phyloP scores from a whole-genome alignment of 2,113 vertebrate species.

The Daboia siamensis region DNA sequence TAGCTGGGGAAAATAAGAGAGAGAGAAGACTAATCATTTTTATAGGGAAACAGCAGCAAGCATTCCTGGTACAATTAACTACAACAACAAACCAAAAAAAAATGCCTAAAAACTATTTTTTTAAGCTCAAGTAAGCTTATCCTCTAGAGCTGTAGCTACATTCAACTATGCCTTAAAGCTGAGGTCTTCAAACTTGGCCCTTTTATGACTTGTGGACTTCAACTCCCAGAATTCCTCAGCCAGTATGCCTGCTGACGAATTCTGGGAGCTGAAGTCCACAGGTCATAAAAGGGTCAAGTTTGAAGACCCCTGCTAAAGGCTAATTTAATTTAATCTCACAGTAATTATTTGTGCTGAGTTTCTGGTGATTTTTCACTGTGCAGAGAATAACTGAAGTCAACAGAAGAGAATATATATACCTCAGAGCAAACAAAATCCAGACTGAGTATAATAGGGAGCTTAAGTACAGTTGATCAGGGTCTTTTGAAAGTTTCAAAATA shows the following conservation, averaged over 20 bases:
- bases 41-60: background rate
- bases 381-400: background rate
- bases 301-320: background rate
- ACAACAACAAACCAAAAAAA: background rate
- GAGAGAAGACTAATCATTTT: conserved; percentile 8
- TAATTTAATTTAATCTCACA: background rate
- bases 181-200: too few relatives aligned
- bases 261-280: too few relatives aligned
- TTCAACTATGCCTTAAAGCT: background rate
- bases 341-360: background rate
- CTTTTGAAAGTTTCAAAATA: background rate
- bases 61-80: background rate
- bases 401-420: background rate
- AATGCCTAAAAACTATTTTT: background rate
- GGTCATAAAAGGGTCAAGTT: too few relatives aligned
- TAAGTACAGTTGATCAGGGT: background rate
- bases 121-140: background rate
- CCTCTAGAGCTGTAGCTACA: background rate
- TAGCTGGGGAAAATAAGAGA: conserved; percentile 72
- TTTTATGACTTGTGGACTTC: too few relatives aligned
- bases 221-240: too few relatives aligned
- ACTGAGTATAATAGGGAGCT: background rate
- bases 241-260: too few relatives aligned
- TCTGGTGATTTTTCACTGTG: background rate
- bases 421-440: background rate